phyloP scores from a whole-genome alignment of 2,888 invertebrate species.

The Drosophila borborema region DNA sequence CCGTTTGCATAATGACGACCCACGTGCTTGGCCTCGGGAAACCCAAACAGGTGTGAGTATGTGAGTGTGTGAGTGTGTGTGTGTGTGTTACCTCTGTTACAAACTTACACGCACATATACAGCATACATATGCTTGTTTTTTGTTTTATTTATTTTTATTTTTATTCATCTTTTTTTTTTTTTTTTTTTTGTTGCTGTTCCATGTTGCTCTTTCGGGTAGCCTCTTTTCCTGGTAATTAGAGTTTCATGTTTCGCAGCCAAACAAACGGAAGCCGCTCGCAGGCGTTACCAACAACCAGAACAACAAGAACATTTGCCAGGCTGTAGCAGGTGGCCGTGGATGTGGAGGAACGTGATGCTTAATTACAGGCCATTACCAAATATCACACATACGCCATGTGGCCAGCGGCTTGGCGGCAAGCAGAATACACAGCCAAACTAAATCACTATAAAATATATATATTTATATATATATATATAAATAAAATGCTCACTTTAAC shows the following conservation, averaged over 20 bases:
- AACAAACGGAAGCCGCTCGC: constrained; percentile 70
- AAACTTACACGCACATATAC: not conserved
- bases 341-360: constrained; percentile 61
- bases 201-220: constrained; percentile 41
- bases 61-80: constrained; percentile 17
- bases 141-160: constrained; percentile 7
- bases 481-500: not conserved
- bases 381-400: constrained; percentile 76
- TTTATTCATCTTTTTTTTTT: not conserved
- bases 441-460: constrained; percentile 37
- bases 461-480: not conserved
- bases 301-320: constrained; percentile 30
- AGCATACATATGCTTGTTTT: constrained; percentile 2
- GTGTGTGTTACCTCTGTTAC: constrained; percentile 18
- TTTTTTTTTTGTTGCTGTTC: not conserved
- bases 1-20: constrained; percentile 37
- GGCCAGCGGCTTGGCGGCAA: constrained; percentile 33
- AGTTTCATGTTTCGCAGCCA: constrained; percentile 71
- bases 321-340: not conserved
- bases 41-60: constrained; percentile 28
- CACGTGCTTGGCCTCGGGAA: constrained; percentile 27
- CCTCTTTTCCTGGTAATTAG: constrained; percentile 70
- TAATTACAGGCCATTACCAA: constrained; percentile 77
- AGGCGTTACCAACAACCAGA: constrained; percentile 46
- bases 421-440: constrained; percentile 39